Percentiles rank a stretch among this genome's conserved stretches.
phyloP scores from a whole-genome alignment of 2,888 invertebrate genomes.

The Calameuta pallipes region DNA sequence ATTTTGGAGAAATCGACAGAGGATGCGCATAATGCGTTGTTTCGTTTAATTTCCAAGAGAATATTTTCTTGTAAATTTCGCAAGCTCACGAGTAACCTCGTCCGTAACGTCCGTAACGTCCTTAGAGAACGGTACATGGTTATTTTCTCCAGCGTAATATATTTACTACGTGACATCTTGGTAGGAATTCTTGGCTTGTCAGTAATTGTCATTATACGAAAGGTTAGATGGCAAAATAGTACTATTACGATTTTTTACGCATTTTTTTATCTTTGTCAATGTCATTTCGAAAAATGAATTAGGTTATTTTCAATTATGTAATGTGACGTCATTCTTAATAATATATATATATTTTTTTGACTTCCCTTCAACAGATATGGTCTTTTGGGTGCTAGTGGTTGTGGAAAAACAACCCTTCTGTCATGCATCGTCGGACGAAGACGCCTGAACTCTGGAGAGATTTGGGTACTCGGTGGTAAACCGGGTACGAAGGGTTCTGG shows the following conservation, averaged over 20 bases:
- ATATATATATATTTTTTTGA: not conserved
- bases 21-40: not conserved
- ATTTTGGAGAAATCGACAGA: not conserved
- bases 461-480: conserved; percentile 89
- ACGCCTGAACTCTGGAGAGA: conserved; percentile 86
- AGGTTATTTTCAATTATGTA: not conserved
- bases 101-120: not conserved
- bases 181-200: not conserved
- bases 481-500: conserved; percentile 92
- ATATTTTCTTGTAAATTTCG: not conserved
- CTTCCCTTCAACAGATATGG: conserved; percentile 78
- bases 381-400: conserved; percentile 93
- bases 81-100: not conserved
- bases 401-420: conserved; percentile 95
- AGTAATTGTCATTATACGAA: not conserved
- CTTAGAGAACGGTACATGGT: not conserved
- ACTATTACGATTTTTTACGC: not conserved
- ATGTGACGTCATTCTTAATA: not conserved
- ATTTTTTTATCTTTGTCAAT: not conserved
- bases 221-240: not conserved
- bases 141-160: not conserved
- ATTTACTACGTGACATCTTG: not conserved
- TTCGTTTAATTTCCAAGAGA: not conserved
- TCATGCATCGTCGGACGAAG: conserved; percentile 92
- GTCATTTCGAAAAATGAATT: not conserved